Conservation (phyloP, 2,113 vertebrate genomes). For the Barbus barbus region DNA sequence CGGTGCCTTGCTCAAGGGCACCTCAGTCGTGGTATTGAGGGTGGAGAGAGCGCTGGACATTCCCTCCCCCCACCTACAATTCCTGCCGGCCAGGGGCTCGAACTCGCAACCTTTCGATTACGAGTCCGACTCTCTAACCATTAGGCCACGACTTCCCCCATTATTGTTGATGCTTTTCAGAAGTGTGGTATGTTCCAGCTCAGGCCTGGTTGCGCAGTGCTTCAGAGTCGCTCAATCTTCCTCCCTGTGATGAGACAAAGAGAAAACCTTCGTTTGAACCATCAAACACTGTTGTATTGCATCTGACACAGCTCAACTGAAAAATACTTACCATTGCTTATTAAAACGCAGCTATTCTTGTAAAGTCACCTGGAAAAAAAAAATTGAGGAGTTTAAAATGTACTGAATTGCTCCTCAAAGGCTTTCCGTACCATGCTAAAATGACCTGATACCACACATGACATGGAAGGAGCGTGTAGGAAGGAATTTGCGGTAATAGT, state of each 20-base stretch:
- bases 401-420: no score
- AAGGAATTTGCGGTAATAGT: no score
- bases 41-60: no score
- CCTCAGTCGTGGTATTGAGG: no score
- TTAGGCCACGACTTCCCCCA: no score
- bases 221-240: constrained; percentile 9
- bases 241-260: constrained; percentile 1
- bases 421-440: neutral
- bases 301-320: no score
- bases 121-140: no score
- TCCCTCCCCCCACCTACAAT: no score
- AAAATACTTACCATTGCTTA: constrained; percentile 76
- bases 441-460: neutral
- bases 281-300: neutral
- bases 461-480: no score
- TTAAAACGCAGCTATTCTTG: constrained; percentile 83
- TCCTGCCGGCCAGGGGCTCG: no score
- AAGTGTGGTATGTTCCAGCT: neutral
- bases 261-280: neutral
- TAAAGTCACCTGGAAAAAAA: constrained; percentile 89
- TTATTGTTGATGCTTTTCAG: constrained; percentile 49
- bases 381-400: constrained; percentile 63
- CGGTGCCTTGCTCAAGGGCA: no score
- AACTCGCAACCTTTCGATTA: no score
- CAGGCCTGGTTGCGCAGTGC: neutral